Conservation (phyloP, 2,113 vertebrate species). For the Romanogobio albipinnatus region DNA sequence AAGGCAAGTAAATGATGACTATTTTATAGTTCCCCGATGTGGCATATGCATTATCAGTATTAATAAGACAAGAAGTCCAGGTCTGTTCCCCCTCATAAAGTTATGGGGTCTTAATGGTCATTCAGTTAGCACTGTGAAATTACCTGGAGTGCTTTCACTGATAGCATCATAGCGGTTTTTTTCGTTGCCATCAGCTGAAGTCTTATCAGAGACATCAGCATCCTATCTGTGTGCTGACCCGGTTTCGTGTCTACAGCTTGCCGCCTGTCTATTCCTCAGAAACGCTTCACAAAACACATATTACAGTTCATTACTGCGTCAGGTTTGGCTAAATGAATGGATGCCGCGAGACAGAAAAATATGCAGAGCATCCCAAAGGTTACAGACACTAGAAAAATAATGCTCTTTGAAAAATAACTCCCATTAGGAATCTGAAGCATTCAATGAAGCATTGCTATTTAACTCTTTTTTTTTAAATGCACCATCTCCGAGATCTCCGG, state of each 20-base stretch:
- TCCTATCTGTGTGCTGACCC: slow-evolving; percentile 39
- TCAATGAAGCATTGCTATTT: slow-evolving; percentile 47
- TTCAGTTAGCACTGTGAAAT: slow-evolving; percentile 35
- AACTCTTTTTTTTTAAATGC: slow-evolving; percentile 26
- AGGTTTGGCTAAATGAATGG: slow-evolving; percentile 49
- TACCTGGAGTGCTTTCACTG: slow-evolving; percentile 12
- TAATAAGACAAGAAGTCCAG: slow-evolving; percentile 12
- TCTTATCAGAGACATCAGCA: slow-evolving; percentile 43
- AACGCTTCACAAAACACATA: slow-evolving; percentile 41
- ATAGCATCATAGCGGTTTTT: slow-evolving; percentile 15
- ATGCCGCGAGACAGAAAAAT: slow-evolving; percentile 33
- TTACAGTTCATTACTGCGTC: slow-evolving; percentile 51
- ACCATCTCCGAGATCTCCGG: slow-evolving; percentile 26
- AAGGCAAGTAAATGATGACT: not conserved
- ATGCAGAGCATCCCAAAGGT: slow-evolving; percentile 44
- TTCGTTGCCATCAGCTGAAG: slow-evolving; percentile 6
- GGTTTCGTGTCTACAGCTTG: slow-evolving; percentile 38
- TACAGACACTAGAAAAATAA: slow-evolving; percentile 45
- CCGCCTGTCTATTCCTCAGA: slow-evolving; percentile 32
- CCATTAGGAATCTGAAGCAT: slow-evolving; percentile 49
- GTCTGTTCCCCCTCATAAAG: not conserved
- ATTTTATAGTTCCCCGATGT: not conserved
- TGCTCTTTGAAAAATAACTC: slow-evolving; percentile 49
- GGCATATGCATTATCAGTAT: not conserved
- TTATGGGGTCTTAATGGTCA: not conserved